Evolutionary conservation across 2,113 vertebrate genomes (phyloP).

Genomic region (Lipotes vexillifer): DNA sequence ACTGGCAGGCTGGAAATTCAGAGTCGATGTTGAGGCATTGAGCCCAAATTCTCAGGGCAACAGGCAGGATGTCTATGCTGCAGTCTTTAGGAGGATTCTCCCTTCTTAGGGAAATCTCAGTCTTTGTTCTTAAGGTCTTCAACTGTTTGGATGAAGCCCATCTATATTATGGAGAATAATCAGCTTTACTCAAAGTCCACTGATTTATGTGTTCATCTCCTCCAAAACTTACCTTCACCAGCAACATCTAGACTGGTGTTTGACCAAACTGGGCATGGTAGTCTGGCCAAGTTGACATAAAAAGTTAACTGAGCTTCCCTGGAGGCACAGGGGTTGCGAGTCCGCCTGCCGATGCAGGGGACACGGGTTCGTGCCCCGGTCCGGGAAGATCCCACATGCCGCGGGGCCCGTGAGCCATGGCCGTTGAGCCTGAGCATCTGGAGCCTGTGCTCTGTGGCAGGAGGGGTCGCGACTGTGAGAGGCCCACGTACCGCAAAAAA

Average conservation of each 20-base stretch:
- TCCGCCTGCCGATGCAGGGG: too few species aligned
- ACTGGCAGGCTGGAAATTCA: neutral
- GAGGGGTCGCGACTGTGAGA: too few species aligned
- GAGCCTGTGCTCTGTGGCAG: too few species aligned
- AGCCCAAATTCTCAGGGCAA: neutral
- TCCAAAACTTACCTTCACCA: neutral
- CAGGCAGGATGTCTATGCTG: neutral
- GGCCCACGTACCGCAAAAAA: too few species aligned
- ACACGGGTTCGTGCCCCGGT: too few species aligned
- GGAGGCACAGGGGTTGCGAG: too few species aligned
- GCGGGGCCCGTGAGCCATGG: too few species aligned
- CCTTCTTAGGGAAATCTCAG: neutral
- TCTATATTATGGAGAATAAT: neutral
- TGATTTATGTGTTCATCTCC: neutral
- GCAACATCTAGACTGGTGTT: neutral
- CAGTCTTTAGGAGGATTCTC: neutral
- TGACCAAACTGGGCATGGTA: neutral
- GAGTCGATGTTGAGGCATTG: neutral
- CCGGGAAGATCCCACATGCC: too few species aligned
- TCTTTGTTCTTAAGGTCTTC: neutral
- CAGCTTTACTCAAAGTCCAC: neutral
- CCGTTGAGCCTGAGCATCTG: too few species aligned
- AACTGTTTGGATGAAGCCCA: neutral
- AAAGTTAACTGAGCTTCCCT: neutral
- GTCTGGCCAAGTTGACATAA: neutral